Percentiles rank a stretch among this genome's conserved stretches.
Conservation (phyloP, 2,797 vertebrate genomes). For the Cryptoprocta ferox region DNA sequence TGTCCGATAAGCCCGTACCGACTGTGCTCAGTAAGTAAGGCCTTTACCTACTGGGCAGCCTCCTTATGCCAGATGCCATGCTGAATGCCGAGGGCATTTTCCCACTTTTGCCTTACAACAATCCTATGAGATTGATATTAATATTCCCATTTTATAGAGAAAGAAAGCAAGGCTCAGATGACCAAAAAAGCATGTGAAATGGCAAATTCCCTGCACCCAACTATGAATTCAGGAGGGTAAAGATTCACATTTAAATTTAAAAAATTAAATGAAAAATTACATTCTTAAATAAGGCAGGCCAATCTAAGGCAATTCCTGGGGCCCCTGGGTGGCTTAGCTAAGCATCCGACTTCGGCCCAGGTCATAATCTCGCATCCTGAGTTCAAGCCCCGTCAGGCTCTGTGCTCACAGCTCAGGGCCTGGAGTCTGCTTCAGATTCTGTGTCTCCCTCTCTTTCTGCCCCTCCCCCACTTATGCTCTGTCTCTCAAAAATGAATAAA, state of each 20-base stretch:
- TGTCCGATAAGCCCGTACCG: not conserved
- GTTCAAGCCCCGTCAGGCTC: too few relatives aligned
- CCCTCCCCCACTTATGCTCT: too few relatives aligned
- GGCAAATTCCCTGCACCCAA: not conserved
- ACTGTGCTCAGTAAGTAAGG: too few relatives aligned
- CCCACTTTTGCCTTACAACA: not conserved
- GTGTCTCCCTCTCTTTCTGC: too few relatives aligned
- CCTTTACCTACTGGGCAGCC: not conserved
- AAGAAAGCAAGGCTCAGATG: not conserved
- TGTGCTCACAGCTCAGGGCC: too few relatives aligned
- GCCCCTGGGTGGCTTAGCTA: too few relatives aligned
- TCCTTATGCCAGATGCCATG: not conserved
- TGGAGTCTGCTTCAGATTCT: too few relatives aligned
- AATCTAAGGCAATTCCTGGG: not conserved
- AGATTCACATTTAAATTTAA: not conserved
- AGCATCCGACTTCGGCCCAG: too few relatives aligned
- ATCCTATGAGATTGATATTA: not conserved
- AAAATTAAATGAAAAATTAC: not conserved
- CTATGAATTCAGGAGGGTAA: not conserved
- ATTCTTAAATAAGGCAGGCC: not conserved
- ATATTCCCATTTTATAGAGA: not conserved
- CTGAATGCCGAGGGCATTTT: not conserved
- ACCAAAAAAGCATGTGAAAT: not conserved
- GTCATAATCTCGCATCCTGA: too few relatives aligned
- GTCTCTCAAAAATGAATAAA: too few relatives aligned